Evolutionary conservation across 2,888 invertebrate genomes (phyloP).

Genomic region (Drosophila crucigera): DNA sequence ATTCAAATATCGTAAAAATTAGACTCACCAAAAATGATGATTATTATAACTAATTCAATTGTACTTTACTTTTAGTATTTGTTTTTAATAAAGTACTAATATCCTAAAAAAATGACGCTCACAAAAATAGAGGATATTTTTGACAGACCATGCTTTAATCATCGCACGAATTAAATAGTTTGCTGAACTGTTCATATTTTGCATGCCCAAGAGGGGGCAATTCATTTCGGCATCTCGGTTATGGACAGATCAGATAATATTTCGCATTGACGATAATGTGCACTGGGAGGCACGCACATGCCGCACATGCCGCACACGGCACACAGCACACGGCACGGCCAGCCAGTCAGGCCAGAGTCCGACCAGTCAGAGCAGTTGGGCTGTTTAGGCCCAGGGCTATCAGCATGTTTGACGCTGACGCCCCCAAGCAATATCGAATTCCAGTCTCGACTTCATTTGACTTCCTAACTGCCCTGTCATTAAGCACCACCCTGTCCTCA

Average conservation of each 20-base stretch:
- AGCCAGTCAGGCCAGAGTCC: neutral
- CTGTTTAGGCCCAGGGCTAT: constrained; percentile 17
- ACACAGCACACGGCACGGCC: neutral
- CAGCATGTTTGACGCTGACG: neutral
- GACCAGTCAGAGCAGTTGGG: neutral
- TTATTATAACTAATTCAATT: neutral
- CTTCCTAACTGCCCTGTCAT: constrained; percentile 70
- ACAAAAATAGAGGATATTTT: neutral
- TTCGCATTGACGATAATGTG: constrained; percentile 40
- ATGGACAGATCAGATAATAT: constrained; percentile 46
- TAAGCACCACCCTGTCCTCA: constrained; percentile 30
- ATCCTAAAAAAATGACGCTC: accelerated
- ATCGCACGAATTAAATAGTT: neutral
- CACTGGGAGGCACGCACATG: constrained; percentile 22
- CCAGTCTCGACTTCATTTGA: constrained; percentile 75
- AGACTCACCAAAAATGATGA: neutral
- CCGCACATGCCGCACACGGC: too few relatives aligned
- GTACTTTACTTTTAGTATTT: neutral
- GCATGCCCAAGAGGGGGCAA: constrained; percentile 1
- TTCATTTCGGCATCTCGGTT: neutral
- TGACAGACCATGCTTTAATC: neutral
- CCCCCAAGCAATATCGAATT: constrained; percentile 63
- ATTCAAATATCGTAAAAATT: neutral
- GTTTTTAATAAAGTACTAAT: neutral
- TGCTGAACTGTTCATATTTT: constrained; percentile 8